Base-by-base conservation (phyloP, 2,888 invertebrate species). In the Arrhopalites spinosus region DNA sequence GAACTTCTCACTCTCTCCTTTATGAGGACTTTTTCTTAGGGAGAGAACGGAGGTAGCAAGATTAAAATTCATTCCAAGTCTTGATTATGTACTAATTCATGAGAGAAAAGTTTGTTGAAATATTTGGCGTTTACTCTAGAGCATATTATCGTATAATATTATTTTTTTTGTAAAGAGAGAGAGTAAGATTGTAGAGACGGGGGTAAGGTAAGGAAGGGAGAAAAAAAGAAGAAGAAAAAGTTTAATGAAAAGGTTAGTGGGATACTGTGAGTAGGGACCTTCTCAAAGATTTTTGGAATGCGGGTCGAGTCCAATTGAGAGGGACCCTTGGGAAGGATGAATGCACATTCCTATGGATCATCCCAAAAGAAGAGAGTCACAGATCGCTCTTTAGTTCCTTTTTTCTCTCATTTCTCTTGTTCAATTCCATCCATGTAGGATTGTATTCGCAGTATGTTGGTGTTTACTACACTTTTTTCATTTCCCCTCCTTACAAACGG, bases 241-340 rank as follows among this genome's bases (percentile, higher is more conserved):
- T 50, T 69, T 50, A 50, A 53, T 69, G 72, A 64, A 72, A 72
- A 72, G 72, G 72, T 63, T 72, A 72, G 61, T 72, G 72, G 63
- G 72, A 72, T 47, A 43, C 63, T 72, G 50, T 45, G 72, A 47
- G 45, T 25, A 27, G 43, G 47, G 63, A 23, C 27, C 64, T 72
- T 72, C 72, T 72, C 72, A 72, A 72, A 72, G 63, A 72, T 61
- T 71, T 50, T 63, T 72, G 72, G 72, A 72, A 72, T 72, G 72
- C 72, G 72, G 63, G 47, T 47, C 20, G 72, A 63, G 72, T 72
- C 36, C 29, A 59, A 71, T 36, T 71, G 17, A 27, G 50, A 50
- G 68, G 53, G 50, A 69, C 66, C 66, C 66, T 66, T 66, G 69
- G 53, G 69, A 69, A 53, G 50, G 13, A 47, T 47, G 67, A 67